Evolutionary conservation across 1,140 invertebrate species (phyloP), one percentile per base, ranked within the genome.

Genomic region (Scaptomyza graminum): DNA sequence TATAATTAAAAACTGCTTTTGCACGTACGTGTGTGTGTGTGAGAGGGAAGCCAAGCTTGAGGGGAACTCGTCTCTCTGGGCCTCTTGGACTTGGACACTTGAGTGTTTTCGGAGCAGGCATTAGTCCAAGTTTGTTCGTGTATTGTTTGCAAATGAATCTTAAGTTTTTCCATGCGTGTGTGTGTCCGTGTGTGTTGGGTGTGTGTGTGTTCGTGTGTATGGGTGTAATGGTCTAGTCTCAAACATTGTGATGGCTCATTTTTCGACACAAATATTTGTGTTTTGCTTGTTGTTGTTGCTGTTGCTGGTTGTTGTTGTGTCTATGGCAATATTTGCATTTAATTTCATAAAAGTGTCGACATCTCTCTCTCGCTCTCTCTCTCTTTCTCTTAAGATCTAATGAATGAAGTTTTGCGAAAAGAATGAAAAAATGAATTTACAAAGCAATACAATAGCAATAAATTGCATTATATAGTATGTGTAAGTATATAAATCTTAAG

Each of bases 61-160:
- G 28, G 5, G 28, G 7, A 31, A 6, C 28, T 31, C 28, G 5
- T 31, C 28, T 25, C 25, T 16, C 37, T 4, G 7, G 37, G 18
- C 22, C 16, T 12, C 71, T 65, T 59, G 69, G 34, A 37, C 18
- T 34, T 44, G 28, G 28, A 31, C 28, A 6, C 7, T 31, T 31
- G 25, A 3, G 28, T 31, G 31, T 34, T 6, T 34, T 9, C 31
- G 75, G 28, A 18, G 31, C 37, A 25, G n/a, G 37, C 31, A 67
- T 61, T 61, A 46, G 49, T 39, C 12, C 18, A 13, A 60, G 64
- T 51, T 62, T 55, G 44, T 34, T 34, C 25, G 50, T 55, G 49
- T 54, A 79, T 79, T 79, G 76, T 79, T 79, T 79, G 76, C 76
- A 79, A 79, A 79, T 79, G 74, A 75, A 79, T 75, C 76, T 79